phyloP scores from a whole-genome alignment of 2,113 vertebrate species.

The Passer domesticus region DNA sequence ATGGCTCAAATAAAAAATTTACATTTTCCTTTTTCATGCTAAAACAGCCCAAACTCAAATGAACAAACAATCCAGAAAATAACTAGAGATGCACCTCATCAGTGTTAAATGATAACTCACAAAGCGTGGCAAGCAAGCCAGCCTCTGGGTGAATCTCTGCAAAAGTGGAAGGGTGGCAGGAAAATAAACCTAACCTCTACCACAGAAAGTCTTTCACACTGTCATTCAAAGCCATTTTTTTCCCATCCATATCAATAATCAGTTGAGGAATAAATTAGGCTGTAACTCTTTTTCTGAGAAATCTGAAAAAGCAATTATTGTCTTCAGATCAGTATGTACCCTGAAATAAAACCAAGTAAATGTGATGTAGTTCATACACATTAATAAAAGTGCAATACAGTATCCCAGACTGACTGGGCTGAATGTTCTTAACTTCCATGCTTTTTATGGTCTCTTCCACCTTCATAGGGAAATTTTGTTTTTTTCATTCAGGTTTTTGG shows the following conservation, averaged over 20 bases:
- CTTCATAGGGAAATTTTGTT: neutral
- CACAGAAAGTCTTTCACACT: neutral
- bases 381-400: neutral
- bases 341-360: neutral
- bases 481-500: neutral
- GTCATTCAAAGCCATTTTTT: neutral
- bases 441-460: neutral
- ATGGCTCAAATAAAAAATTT: neutral
- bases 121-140: neutral
- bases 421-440: neutral
- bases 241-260: neutral
- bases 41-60: neutral
- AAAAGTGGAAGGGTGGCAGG: neutral
- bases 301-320: neutral
- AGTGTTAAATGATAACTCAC: neutral
- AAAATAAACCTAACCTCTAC: neutral
- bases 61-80: neutral
- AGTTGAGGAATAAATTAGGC: neutral
- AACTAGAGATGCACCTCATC: neutral
- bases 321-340: neutral
- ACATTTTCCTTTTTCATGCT: neutral
- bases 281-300: neutral
- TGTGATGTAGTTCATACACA: neutral
- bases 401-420: neutral
- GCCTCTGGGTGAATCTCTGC: neutral